These are phyloP conservation scores for Stichopus chloronotus DNA, from an alignment of 35 echinoderm and acorn worm genomes.

Conservation along the genomic window DNA sequence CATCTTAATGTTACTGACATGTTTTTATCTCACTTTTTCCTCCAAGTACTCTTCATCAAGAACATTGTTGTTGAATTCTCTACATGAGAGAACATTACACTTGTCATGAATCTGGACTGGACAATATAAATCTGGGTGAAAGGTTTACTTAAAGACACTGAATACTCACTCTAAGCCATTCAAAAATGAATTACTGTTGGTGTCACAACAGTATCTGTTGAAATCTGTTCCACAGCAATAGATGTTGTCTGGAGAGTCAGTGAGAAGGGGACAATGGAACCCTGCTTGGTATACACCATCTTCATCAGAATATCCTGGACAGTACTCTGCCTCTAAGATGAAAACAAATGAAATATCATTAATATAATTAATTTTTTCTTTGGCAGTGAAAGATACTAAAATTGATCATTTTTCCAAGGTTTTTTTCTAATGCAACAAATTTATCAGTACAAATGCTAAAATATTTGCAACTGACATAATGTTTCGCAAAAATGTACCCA, in stretches of 20 bases:
- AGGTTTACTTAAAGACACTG: too few relatives aligned
- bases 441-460: too few relatives aligned
- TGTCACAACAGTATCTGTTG: conserved; percentile 42
- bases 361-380: not conserved
- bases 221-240: conserved; percentile 50
- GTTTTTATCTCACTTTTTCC: too few relatives aligned
- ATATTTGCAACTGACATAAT: not conserved
- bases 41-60: too few relatives aligned
- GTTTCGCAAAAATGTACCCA: not conserved
- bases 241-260: conserved; percentile 17
- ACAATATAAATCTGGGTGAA: too few relatives aligned
- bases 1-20: too few relatives aligned
- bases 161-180: conserved; percentile 41
- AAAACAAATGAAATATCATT: not conserved
- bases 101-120: too few relatives aligned
- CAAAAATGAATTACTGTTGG: conserved; percentile 30
- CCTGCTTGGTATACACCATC: conserved; percentile 36
- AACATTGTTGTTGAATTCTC: too few relatives aligned
- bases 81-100: too few relatives aligned
- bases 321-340: conserved; percentile 20
- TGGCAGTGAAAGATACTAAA: not conserved
- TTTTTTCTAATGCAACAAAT: not conserved
- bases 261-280: conserved; percentile 20
- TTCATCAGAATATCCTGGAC: conserved; percentile 2
- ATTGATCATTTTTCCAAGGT: not conserved